These are phyloP conservation scores for Hyla sarda DNA, from an alignment of 2,113 vertebrate genomes.

Conservation along the genomic window DNA sequence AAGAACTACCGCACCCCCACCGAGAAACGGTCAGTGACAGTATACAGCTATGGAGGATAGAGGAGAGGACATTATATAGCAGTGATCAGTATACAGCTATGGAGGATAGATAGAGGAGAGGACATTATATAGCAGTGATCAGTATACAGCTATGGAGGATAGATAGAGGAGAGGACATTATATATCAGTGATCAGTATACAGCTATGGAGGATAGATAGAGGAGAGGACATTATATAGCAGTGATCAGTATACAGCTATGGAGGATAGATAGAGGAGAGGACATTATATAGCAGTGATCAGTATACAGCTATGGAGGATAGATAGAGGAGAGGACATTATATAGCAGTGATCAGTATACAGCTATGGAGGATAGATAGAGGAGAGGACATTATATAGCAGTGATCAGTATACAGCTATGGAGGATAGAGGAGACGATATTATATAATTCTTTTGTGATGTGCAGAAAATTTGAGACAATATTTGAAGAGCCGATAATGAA, in stretches of 20 bases:
- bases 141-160: too few species aligned
- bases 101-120: neutral
- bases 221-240: constrained; percentile 48
- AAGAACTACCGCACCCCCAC: constrained; percentile 87
- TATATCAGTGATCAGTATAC: too few species aligned
- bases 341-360: too few species aligned
- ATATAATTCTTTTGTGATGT: neutral
- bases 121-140: constrained; percentile 21
- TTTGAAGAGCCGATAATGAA: constrained; percentile 83
- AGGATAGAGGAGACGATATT: neutral
- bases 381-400: too few species aligned
- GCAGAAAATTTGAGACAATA: constrained; percentile 85
- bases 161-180: neutral
- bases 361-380: neutral
- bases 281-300: too few species aligned
- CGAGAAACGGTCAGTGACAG: constrained; percentile 81
- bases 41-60: neutral
- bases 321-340: too few species aligned
- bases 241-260: too few species aligned
- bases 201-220: neutral
- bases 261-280: too few species aligned
- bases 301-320: neutral
- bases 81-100: too few species aligned
- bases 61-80: too few species aligned
- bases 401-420: too few species aligned